A percentile compares a stretch with the other conserved stretches of the same genome.
phyloP scores from a whole-genome alignment of 2,113 vertebrate genomes.

The Hydrochoerus hydrochaeris region DNA sequence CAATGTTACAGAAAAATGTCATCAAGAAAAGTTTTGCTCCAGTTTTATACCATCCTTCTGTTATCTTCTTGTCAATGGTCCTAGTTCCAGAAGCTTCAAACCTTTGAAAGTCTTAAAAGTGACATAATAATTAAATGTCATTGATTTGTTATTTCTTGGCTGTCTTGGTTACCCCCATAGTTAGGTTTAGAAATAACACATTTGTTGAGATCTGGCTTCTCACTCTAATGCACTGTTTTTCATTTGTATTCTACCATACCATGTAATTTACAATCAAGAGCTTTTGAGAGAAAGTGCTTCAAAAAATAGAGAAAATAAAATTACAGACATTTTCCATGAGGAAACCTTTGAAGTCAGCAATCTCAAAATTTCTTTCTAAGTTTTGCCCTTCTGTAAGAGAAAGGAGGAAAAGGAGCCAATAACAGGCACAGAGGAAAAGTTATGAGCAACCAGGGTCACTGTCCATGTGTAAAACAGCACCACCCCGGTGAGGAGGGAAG shows the following conservation, averaged over 20 bases:
- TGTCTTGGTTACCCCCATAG: slow-evolving; percentile 10
- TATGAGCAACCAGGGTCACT: background rate
- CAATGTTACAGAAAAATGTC: background rate
- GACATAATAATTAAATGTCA: slow-evolving; percentile 53
- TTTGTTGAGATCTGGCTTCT: slow-evolving; percentile 59
- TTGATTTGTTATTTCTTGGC: slow-evolving; percentile 31
- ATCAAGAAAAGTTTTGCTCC: background rate
- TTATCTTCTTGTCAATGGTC: background rate
- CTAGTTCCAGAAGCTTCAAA: slow-evolving; percentile 15
- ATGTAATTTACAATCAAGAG: slow-evolving; percentile 81
- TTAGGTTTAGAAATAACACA: slow-evolving; percentile 66
- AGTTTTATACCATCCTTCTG: background rate
- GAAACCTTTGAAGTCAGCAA: slow-evolving; percentile 77
- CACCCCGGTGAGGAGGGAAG: background rate
- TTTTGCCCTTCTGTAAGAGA: slow-evolving; percentile 49
- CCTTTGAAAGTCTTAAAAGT: slow-evolving; percentile 41
- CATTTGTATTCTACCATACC: slow-evolving; percentile 64
- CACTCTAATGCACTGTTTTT: slow-evolving; percentile 47
- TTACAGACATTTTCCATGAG: slow-evolving; percentile 71
- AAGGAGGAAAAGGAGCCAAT: slow-evolving; percentile 50
- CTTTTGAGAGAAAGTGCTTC: slow-evolving; percentile 78
- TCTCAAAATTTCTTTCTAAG: slow-evolving; percentile 72
- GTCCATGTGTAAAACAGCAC: background rate
- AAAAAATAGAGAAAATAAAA: slow-evolving; percentile 80
- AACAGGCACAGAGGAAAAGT: slow-evolving; percentile 5